Percentiles rank a stretch among this genome's conserved stretches.
Evolutionary conservation across 2,888 invertebrate species (phyloP).

Genomic region (Taphrorychus bicolor): DNA sequence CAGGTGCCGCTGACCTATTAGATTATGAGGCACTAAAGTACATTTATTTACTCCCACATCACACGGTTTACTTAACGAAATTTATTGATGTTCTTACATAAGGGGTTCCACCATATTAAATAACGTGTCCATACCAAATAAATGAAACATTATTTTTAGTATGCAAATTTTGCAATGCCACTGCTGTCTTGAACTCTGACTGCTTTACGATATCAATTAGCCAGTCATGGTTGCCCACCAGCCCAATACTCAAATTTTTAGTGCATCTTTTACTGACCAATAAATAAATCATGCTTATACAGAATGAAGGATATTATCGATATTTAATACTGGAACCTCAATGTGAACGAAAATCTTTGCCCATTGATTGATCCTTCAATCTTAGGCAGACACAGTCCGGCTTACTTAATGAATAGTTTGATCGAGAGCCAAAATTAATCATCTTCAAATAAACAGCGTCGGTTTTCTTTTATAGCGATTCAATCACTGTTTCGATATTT

Average conservation of each 20-base stretch:
- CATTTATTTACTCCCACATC: too few species aligned
- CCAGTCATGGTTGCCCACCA: too few species aligned
- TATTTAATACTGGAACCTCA: background rate
- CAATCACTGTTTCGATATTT: background rate
- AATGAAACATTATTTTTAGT: too few species aligned
- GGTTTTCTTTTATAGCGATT: slow-evolving; percentile 15
- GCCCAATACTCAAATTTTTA: background rate
- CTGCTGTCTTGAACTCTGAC: too few species aligned
- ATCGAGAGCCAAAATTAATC: slow-evolving; percentile 24
- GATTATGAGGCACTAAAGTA: background rate
- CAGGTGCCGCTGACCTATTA: background rate
- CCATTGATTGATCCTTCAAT: background rate
- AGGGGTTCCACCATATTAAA: too few species aligned
- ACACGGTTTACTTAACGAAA: too few species aligned
- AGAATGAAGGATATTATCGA: background rate
- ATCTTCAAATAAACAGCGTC: slow-evolving; percentile 22
- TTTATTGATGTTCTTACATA: too few species aligned
- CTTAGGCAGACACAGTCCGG: too few species aligned
- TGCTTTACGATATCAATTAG: too few species aligned
- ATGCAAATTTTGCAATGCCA: too few species aligned
- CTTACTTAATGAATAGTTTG: slow-evolving; percentile 16
- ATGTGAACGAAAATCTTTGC: background rate
- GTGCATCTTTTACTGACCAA: background rate
- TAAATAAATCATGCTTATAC: background rate
- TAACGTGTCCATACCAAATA: too few species aligned